Percentiles rank a stretch among this genome's conserved stretches.
These are phyloP conservation scores for Epinephelus fuscoguttatus DNA, from an alignment of 2,113 vertebrate species.

Conservation along the genomic window DNA sequence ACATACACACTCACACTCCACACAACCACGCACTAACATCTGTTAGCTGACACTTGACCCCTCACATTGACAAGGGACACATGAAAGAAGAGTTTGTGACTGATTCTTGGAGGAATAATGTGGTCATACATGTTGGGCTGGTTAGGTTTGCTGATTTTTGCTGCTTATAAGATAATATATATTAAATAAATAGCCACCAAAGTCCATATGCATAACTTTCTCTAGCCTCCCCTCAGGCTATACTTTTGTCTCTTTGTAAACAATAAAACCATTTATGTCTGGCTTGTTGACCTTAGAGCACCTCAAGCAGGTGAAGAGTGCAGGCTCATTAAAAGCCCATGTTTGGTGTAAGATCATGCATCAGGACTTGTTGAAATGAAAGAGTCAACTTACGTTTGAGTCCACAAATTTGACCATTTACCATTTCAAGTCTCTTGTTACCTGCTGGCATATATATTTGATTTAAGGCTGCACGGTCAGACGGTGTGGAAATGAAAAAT, in stretches of 20 bases:
- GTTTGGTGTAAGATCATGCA: slow-evolving; percentile 7
- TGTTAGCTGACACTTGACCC: slow-evolving; percentile 62
- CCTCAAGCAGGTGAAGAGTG: slow-evolving; percentile 23
- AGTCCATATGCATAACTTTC: neutral
- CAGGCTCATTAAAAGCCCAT: neutral
- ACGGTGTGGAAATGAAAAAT: neutral
- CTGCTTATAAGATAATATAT: neutral
- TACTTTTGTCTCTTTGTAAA: slow-evolving; percentile 22
- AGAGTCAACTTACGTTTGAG: neutral
- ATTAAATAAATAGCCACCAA: neutral
- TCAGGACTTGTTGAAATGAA: neutral
- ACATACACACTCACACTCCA: slow-evolving; percentile 16
- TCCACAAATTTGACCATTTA: neutral
- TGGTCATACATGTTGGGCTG: neutral
- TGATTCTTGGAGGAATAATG: neutral
- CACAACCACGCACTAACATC: slow-evolving; percentile 37
- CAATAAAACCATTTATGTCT: slow-evolving; percentile 8
- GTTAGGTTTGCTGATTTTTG: neutral
- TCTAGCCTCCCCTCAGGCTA: slow-evolving; percentile 22
- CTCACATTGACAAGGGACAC: neutral
- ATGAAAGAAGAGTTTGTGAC: slow-evolving; percentile 19
- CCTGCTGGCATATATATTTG: neutral
- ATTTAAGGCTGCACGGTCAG: neutral
- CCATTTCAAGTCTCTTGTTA: slow-evolving; percentile 21
- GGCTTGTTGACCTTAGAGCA: slow-evolving; percentile 34